Base-by-base conservation (phyloP, 2,888 invertebrate genomes). In the Limnephilus lunatus region DNA sequence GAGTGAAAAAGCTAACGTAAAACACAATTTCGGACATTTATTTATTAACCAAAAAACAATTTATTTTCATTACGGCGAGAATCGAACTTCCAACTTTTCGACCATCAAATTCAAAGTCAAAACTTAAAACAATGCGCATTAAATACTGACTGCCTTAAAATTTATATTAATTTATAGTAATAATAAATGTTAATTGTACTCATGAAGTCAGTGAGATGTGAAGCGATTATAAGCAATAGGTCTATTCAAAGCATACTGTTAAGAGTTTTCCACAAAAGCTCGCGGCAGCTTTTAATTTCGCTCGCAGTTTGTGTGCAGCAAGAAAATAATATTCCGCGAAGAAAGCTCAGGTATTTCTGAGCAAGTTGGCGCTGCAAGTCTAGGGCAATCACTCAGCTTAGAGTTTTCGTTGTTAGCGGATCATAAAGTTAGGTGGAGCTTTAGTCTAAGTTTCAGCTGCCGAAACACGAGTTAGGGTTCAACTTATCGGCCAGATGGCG, bases 371-470 rank as follows among this genome's bases (percentile, higher is more conserved):
- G 44, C 39, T 86, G 86, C 86, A 44, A 86, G 39, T 86, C 89
- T 89, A n/a, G 53, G 39, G 82, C 92, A 92, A 92, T 92, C 92
- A 91, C 81, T 92, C 92, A 91, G 91, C 85, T 68, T 82, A 83
- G 83, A 90, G 90, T 91, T 90, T 19, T 68, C 89, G 91, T 90
- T 91, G 91, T 91, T 89, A 86, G 91, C 91, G 92, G 92, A 92
- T 92, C 92, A 92, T 68, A 92, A 91, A 92, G 91, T 92, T 92
- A 90, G 90, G 83, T 68, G 86, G n/a, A 90, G 88, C 91, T 89
- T 90, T 80, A 44, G 85, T 83, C 35, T 19, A 87, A 92, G 90
- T 91, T 92, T 90, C 30, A 44, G 48, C 86, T 86, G 86, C 90
- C 89, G 89, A 85, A 91, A 92, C 92, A 92, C 85, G 92, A 91